Base-by-base conservation (phyloP, 2,797 vertebrate genomes). In the Rhinogobio ventralis region DNA sequence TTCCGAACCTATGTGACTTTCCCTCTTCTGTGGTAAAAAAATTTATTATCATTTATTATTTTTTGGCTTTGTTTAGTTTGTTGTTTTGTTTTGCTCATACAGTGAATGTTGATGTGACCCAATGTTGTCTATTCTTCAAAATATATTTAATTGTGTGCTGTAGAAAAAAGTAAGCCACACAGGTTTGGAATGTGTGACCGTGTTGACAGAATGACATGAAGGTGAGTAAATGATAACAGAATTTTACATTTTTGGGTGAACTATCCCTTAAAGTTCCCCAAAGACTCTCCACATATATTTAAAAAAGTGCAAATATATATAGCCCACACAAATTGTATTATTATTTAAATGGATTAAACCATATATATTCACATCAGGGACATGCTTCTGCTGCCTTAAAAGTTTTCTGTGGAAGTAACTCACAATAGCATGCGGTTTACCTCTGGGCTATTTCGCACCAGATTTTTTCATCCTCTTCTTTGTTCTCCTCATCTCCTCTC, bases 401-500 rank as follows among this genome's bases (percentile, higher is more conserved):
- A 4, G 5, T 71, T 17, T 25, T 71, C 68, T 46, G 39, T 8
- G 39, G 68, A 36, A 10, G 4, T 25, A 46, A n/a, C 23, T 72
- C 15, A 72, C 42, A 28, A 46, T 57, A 69, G 28, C 15, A 42
- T 57, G 15, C 7, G 3, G 25, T 73, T 33, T 60, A 3, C 3
- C 9, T 55, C 66, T 42, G 51, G 23, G 71, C 2, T 53, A 28
- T 28, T 79, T 67, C 42, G 36, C 62, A 79, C 49, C 64, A 84
- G 14, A n/a, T n/a, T 60, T 78, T 17, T 71, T 60, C 49, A 66
- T 66, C 39, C 60, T 79, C 60, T 14, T 89, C 82, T 81, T 90
- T 90, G 85, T 80, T 88, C 86, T 85, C 82, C 28, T 23, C 11
- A 45, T 78, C 30, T 28, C 69, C 55, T 57, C 67, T 25, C 79